Conservation (phyloP, 2,113 vertebrate genomes). For the Mionectes macconnelli region DNA sequence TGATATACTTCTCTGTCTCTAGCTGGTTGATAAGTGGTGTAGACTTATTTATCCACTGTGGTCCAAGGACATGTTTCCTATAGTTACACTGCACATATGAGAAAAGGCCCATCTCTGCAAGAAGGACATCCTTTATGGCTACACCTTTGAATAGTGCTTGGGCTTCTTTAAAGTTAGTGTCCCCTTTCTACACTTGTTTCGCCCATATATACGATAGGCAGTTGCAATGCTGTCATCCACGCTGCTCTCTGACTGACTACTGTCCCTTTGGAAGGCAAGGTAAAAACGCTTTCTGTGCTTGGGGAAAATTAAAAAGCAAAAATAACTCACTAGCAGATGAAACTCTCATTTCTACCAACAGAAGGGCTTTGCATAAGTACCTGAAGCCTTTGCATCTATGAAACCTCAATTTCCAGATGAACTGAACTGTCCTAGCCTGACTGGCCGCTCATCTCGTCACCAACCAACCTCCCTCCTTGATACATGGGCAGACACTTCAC, state of each 20-base stretch:
- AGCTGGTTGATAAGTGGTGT: background rate
- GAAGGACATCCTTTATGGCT: background rate
- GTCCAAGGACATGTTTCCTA: background rate
- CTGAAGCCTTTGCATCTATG: fast-evolving
- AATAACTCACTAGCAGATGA: background rate
- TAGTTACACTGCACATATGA: background rate
- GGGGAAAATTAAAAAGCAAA: background rate
- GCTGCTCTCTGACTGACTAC: background rate
- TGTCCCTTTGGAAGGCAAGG: background rate
- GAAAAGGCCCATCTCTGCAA: background rate
- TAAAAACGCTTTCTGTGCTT: background rate
- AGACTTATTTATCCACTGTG: background rate
- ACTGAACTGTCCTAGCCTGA: background rate
- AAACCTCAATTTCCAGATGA: background rate
- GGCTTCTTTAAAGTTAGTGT: background rate
- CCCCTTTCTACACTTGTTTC: background rate
- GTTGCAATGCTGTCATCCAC: background rate
- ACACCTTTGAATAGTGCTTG: background rate
- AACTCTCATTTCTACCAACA: background rate
- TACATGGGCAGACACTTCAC: background rate
- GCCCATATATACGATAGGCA: fast-evolving
- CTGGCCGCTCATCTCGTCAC: background rate
- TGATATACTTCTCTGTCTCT: background rate
- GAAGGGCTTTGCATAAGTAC: background rate
- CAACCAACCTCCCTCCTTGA: background rate